Evolutionary conservation across 2,797 vertebrate species (phyloP), one percentile per base, ranked within the genome.

Genomic region (Huso huso): DNA sequence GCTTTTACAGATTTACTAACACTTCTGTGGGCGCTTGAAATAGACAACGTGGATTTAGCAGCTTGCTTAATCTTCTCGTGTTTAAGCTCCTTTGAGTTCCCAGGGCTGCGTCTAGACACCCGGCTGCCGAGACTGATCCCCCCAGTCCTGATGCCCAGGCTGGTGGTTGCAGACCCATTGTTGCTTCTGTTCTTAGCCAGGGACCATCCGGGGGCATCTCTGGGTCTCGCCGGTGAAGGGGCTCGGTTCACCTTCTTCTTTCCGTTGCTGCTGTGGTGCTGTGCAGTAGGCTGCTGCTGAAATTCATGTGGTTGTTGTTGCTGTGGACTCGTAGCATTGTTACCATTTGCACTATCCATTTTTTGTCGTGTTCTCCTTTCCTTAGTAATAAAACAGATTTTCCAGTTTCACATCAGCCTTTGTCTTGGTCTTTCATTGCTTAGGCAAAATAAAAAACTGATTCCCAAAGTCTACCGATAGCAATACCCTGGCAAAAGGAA

Each of bases 161-260:
- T 85, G 69, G 85, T 80, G 13, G 85, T 79, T 69, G 78, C 79
- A 3, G 89, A 87, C 5, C 89, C 88, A 6, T n/a, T 64, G 73
- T 70, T 72, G 18, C 93, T 90, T 52, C 93, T 91, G 80, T 90
- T 90, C 83, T 92, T 94, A 49, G 93, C 90, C 69, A 94, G 86
- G 10, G 93, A 93, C 94, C 95, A 96, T 5, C 94, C 94, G 61
- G 92, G 82, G 23, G 91, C 91, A 67, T 95, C 94, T 81, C 90
- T 95, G n/a, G 94, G 95, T 80, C 95, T 87, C 13, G 94, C 95
- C 10, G 95, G 95, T 3, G 95, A 96, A 10, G 94, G 94, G 37
- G 94, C 94, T 65, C 95, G 90, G 80, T 93, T 92, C 48, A 87
- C 76, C 77, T 93, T 95, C 79, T 94, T 96, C 84, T 91, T 94